A percentile compares a stretch with the other conserved stretches of the same genome.
Evolutionary conservation across 2,113 vertebrate genomes (phyloP).

Genomic region (Anas platyrhynchos): DNA sequence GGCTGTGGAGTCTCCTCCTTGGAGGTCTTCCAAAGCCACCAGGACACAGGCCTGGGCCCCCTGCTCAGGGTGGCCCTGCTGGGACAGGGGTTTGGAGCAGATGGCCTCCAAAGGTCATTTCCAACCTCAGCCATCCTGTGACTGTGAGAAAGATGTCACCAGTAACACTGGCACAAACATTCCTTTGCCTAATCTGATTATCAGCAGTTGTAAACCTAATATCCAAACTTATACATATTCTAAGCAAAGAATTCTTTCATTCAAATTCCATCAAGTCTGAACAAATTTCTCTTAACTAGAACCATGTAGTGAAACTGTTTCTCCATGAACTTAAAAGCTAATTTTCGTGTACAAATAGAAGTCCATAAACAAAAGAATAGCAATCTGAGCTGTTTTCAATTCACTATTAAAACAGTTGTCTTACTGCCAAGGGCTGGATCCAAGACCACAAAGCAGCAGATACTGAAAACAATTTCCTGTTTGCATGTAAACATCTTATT

Average conservation of each 20-base stretch:
- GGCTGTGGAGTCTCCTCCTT: neutral
- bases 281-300: neutral
- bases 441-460: neutral
- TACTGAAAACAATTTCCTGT: neutral
- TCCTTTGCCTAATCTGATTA: neutral
- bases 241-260: neutral
- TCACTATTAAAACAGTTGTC: neutral
- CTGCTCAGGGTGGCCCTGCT: neutral
- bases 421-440: neutral
- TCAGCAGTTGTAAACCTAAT: neutral
- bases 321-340: neutral
- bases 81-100: neutral
- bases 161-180: neutral
- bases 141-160: neutral
- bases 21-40: neutral
- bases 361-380: neutral
- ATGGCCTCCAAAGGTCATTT: neutral
- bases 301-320: neutral
- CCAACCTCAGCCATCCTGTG: neutral
- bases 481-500: neutral
- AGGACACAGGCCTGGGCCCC: neutral
- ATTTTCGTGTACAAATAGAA: neutral
- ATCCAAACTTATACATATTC: neutral
- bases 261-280: neutral
- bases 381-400: neutral